These are phyloP conservation scores for Notothenia coriiceps DNA, from an alignment of 2,113 vertebrate species.

Conservation along the genomic window DNA sequence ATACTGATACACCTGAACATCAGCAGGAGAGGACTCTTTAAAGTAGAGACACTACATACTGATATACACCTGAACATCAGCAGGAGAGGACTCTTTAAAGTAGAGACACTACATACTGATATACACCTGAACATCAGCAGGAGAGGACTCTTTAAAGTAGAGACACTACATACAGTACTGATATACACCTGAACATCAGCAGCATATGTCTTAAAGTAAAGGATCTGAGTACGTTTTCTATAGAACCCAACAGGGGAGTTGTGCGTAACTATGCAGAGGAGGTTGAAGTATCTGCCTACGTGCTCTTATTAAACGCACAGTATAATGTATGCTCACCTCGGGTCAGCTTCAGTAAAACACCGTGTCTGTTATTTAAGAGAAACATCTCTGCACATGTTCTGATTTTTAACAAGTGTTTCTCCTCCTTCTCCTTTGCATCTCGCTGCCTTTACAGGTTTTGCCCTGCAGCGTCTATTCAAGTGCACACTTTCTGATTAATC, in stretches of 20 bases:
- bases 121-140: too few relatives aligned
- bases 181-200: too few relatives aligned
- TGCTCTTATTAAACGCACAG: neutral
- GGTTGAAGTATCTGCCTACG: slow-evolving; percentile 30
- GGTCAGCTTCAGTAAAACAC: slow-evolving; percentile 20
- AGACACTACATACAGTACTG: too few relatives aligned
- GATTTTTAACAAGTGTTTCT: slow-evolving; percentile 26
- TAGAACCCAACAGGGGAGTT: slow-evolving; percentile 4
- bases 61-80: too few relatives aligned
- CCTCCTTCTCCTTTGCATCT: slow-evolving; percentile 22
- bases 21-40: too few relatives aligned
- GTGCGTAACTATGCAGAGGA: slow-evolving; percentile 19
- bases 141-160: too few relatives aligned
- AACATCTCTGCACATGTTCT: slow-evolving; percentile 10
- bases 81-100: too few relatives aligned
- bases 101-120: too few relatives aligned
- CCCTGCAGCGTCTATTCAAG: slow-evolving; percentile 24
- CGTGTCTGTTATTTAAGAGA: slow-evolving; percentile 3
- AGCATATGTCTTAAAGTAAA: too few relatives aligned
- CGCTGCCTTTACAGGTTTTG: slow-evolving; percentile 30
- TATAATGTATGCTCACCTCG: slow-evolving; percentile 12
- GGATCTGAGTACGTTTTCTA: too few relatives aligned
- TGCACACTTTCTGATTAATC: slow-evolving; percentile 30
- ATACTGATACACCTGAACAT: too few relatives aligned
- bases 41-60: too few relatives aligned